A percentile compares a stretch with the other conserved stretches of the same genome.
Conservation (phyloP, 2,113 vertebrate genomes). For the Phalacrocorax pelagicus region DNA sequence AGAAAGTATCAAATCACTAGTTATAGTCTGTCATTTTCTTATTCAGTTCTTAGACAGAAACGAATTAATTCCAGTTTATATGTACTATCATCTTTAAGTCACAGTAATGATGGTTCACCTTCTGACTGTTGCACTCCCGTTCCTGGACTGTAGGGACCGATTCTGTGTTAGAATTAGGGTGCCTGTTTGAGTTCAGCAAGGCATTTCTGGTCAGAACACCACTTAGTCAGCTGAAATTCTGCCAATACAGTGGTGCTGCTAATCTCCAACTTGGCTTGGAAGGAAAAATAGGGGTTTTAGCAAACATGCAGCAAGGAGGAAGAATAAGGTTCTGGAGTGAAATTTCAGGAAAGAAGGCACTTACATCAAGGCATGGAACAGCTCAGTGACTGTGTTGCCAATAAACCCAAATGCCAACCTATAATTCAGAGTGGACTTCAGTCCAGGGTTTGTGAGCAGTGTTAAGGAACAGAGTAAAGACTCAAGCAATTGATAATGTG, state of each 20-base stretch:
- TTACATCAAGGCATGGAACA: background rate
- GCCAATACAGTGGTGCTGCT: background rate
- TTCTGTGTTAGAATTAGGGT: background rate
- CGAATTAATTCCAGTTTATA: background rate
- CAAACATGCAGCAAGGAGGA: background rate
- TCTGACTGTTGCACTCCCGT: background rate
- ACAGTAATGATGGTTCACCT: background rate
- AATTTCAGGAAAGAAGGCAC: background rate
- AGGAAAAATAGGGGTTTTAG: background rate
- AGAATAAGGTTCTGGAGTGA: background rate
- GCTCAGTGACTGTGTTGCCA: background rate
- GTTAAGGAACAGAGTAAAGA: background rate
- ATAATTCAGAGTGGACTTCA: background rate
- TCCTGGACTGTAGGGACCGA: background rate
- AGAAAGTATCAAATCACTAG: background rate
- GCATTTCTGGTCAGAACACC: background rate
- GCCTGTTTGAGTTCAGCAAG: background rate
- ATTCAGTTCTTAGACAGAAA: background rate
- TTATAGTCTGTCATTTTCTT: background rate
- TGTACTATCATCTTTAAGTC: background rate
- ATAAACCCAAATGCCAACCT: background rate
- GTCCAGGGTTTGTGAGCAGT: background rate
- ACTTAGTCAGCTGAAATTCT: background rate
- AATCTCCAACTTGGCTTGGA: background rate
- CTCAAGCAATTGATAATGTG: background rate